Conservation (phyloP, 2,113 vertebrate genomes). For the Sinocyclocheilus maitianheensis region DNA sequence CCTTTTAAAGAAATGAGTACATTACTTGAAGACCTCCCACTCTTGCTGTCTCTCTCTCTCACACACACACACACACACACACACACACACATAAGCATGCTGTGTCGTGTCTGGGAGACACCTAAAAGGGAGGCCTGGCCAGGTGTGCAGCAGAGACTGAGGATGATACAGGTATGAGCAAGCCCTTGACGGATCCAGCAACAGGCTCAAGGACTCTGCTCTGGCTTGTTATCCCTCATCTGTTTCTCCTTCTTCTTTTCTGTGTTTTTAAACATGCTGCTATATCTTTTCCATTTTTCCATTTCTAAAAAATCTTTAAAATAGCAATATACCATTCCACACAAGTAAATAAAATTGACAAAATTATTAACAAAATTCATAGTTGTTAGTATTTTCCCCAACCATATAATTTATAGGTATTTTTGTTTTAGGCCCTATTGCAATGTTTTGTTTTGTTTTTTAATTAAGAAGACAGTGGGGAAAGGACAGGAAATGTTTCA, state of each 20-base stretch:
- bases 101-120: slow-evolving; percentile 51
- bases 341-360: background rate
- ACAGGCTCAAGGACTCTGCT: slow-evolving; percentile 31
- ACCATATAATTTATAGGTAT: background rate
- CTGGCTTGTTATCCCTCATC: slow-evolving; percentile 10
- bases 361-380: background rate
- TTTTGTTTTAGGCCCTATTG: background rate
- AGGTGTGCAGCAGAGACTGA: slow-evolving; percentile 54
- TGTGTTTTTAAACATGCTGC: background rate
- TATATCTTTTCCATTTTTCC: background rate
- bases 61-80: slow-evolving; percentile 21
- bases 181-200: slow-evolving; percentile 49
- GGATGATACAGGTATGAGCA: slow-evolving; percentile 59
- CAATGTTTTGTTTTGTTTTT: background rate
- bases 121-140: slow-evolving; percentile 49
- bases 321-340: background rate
- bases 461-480: background rate
- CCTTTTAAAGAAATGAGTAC: slow-evolving; percentile 39
- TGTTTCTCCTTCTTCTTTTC: slow-evolving; percentile 9
- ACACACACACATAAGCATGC: slow-evolving; percentile 43
- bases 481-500: background rate
- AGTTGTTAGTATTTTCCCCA: background rate
- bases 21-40: slow-evolving; percentile 47
- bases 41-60: slow-evolving; percentile 31
- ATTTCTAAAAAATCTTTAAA: background rate